These are phyloP conservation scores for Uromys caudimaculatus DNA, from an alignment of 2,797 vertebrate genomes.

Conservation along the genomic window DNA sequence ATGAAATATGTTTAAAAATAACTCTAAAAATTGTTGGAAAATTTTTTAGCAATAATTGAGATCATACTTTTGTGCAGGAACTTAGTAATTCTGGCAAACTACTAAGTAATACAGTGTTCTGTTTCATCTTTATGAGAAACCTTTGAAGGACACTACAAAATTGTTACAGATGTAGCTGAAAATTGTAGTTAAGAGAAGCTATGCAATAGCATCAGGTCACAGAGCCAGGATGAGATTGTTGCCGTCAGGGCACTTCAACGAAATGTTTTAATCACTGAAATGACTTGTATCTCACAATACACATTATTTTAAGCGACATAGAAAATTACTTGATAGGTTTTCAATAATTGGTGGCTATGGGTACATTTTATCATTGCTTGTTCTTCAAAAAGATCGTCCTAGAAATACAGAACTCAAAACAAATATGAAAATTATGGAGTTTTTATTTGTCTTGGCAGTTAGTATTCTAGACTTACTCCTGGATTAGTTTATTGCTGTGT, in stretches of 20 bases:
- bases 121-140: not conserved
- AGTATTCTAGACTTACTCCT: not conserved
- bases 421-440: not conserved
- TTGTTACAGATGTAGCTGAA: constrained; percentile 1
- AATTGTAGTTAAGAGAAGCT: not conserved
- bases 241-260: not conserved
- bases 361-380: constrained; percentile 31
- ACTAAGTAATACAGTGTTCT: not conserved
- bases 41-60: not conserved
- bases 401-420: constrained; percentile 34
- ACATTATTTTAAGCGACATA: not conserved
- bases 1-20: not conserved
- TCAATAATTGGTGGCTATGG: not conserved
- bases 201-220: not conserved
- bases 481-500: not conserved
- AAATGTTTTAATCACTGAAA: not conserved
- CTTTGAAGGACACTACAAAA: not conserved
- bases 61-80: not conserved
- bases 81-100: not conserved
- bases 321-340: not conserved
- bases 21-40: not conserved
- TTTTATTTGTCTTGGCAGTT: not conserved
- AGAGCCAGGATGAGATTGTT: not conserved
- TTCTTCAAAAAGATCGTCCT: not conserved
- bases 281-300: not conserved